Percentiles rank a stretch among this genome's conserved stretches.
These are phyloP conservation scores for Oreonectes daqikongensis DNA, from an alignment of 2,797 vertebrate genomes.

Conservation along the genomic window DNA sequence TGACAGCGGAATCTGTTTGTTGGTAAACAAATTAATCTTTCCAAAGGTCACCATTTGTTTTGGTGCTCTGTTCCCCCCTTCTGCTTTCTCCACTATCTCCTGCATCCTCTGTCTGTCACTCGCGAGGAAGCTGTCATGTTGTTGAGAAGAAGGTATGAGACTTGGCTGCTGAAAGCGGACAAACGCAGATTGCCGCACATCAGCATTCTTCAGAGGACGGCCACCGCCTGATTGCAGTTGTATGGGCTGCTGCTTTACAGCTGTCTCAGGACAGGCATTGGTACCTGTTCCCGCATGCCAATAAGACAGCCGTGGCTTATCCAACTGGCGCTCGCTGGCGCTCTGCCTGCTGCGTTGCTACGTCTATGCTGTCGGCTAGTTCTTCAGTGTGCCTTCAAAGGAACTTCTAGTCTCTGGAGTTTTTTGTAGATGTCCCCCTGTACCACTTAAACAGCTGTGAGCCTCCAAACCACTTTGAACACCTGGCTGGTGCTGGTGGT, in stretches of 20 bases:
- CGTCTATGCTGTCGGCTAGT: conserved; percentile 79
- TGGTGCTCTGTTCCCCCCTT: conserved; percentile 61
- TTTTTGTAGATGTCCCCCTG: conserved; percentile 65
- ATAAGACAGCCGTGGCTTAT: conserved; percentile 86
- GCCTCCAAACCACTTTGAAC: conserved; percentile 71
- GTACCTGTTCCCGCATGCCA: conserved; percentile 94
- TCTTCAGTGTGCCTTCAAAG: conserved; percentile 82
- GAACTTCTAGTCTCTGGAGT: conserved; percentile 75
- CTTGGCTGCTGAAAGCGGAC: conserved; percentile 78
- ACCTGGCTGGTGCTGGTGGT: conserved; percentile 76
- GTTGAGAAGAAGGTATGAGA: conserved; percentile 77
- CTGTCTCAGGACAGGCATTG: conserved; percentile 91
- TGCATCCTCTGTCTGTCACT: conserved; percentile 83
- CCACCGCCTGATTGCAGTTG: conserved; percentile 90
- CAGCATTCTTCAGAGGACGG: conserved; percentile 90
- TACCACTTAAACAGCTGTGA: conserved; percentile 77
- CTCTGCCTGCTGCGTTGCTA: conserved; percentile 83
- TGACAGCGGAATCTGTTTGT: conserved; percentile 86
- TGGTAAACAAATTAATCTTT: conserved; percentile 97
- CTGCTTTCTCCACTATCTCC: conserved; percentile 60
- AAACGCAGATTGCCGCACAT: conserved; percentile 84
- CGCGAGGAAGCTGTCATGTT: conserved; percentile 85
- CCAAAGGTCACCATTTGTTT: conserved; percentile 96
- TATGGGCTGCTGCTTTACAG: conserved; percentile 97
- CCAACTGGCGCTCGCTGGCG: conserved; percentile 87